These are phyloP conservation scores for Galerucella calmariensis DNA, from an alignment of 2,888 invertebrate species.

Conservation along the genomic window DNA sequence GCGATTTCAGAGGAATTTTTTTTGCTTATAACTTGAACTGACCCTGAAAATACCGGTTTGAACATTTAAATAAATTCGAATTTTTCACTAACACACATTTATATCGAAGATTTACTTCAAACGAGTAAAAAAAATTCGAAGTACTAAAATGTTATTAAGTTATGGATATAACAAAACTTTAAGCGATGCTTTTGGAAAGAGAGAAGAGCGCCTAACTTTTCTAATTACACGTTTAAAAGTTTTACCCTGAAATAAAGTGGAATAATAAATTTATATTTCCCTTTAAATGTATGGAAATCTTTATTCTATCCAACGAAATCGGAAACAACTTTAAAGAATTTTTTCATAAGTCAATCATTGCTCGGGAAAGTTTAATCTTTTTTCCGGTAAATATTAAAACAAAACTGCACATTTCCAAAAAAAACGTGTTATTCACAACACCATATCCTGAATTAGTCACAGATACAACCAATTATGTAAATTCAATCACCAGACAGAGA, in stretches of 20 bases:
- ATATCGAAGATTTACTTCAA: background rate
- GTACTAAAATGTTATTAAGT: conserved; percentile 30
- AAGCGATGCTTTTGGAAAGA: conserved; percentile 22
- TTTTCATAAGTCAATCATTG: conserved; percentile 9
- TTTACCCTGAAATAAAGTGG: conserved; percentile 35
- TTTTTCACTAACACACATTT: background rate
- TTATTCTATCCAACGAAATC: conserved; percentile 13
- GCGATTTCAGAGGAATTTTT: background rate
- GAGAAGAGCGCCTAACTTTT: conserved; percentile 40
- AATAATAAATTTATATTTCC: conserved; percentile 38
- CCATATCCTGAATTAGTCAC: background rate
- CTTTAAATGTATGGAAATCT: conserved; percentile 29
- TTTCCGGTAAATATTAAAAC: background rate
- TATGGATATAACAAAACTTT: conserved; percentile 32
- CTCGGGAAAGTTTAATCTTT: background rate
- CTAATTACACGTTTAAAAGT: conserved; percentile 39
- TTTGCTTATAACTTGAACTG: background rate
- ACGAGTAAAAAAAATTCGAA: conserved; percentile 7
- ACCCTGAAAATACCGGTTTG: background rate
- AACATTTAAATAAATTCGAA: background rate
- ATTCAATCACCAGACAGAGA: background rate
- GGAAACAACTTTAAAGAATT: background rate
- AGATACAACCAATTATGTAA: conserved; percentile 2
- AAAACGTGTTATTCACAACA: background rate
- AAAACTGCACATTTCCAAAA: background rate